phyloP scores from a whole-genome alignment of 2,797 vertebrate species.

The Mastacembelus armatus region DNA sequence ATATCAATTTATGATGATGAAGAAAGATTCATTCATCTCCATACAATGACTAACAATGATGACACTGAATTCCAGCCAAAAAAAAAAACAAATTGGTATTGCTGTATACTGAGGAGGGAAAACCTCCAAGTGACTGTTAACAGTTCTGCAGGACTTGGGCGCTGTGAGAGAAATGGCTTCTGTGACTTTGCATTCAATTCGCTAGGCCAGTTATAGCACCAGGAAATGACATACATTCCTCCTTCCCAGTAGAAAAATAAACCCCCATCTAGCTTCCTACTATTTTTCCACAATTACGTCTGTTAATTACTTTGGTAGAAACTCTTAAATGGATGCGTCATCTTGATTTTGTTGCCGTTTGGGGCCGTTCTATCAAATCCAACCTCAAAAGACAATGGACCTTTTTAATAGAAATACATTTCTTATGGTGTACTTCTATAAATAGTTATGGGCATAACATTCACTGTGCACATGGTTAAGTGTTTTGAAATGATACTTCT shows the following conservation, averaged over 20 bases:
- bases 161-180: conserved; percentile 52
- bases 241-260: conserved; percentile 78
- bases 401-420: conserved; percentile 3
- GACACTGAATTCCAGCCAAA: conserved; percentile 63
- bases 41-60: conserved; percentile 69
- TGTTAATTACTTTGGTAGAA: conserved; percentile 13
- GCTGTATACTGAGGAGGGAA: conserved; percentile 54
- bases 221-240: conserved; percentile 84
- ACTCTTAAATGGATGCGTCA: conserved; percentile 17
- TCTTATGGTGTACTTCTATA: too few relatives aligned
- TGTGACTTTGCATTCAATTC: conserved; percentile 60
- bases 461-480: neutral
- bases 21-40: conserved; percentile 67
- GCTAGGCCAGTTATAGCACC: conserved; percentile 65
- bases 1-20: conserved; percentile 31
- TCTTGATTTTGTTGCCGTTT: conserved; percentile 3
- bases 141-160: conserved; percentile 45
- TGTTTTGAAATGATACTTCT: neutral
- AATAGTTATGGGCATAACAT: too few relatives aligned
- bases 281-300: conserved; percentile 15
- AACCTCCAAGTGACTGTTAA: conserved; percentile 60
- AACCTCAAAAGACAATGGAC: neutral
- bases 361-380: neutral
- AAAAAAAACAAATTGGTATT: conserved; percentile 61
- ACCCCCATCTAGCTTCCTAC: conserved; percentile 47